Evolutionary conservation across 2,797 vertebrate species (phyloP).

Genomic region (Apogon talboti): DNA sequence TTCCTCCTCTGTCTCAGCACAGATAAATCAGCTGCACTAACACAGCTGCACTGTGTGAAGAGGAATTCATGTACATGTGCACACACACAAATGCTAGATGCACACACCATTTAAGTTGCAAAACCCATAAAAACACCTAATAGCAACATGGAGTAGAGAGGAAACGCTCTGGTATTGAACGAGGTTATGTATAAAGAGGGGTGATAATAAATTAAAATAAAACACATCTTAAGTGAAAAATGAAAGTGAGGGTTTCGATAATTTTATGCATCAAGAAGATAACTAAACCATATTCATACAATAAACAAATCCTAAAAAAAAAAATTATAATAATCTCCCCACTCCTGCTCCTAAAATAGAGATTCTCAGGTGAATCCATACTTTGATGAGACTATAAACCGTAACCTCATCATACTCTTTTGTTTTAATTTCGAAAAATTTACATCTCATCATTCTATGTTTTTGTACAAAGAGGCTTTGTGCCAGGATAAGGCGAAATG

Average conservation of each 20-base stretch:
- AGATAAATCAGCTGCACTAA: conserved; percentile 85
- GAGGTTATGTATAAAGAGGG: conserved; percentile 38
- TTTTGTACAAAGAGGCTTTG: conserved; percentile 27
- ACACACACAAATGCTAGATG: conserved; percentile 27
- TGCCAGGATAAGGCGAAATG: conserved; percentile 31
- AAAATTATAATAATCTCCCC: background rate
- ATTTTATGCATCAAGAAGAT: conserved; percentile 14
- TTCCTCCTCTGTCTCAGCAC: conserved; percentile 81
- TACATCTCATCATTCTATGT: conserved; percentile 58
- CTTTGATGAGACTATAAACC: background rate
- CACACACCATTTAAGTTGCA: conserved; percentile 49
- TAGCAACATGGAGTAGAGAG: conserved; percentile 28
- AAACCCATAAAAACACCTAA: conserved; percentile 51
- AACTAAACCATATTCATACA: background rate
- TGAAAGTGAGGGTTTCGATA: conserved; percentile 5
- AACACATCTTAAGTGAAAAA: conserved; percentile 4
- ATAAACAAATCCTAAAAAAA: no score
- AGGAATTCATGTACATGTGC: conserved; percentile 29
- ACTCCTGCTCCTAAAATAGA: no score
- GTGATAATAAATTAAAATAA: conserved; percentile 27
- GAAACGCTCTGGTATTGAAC: conserved; percentile 49
- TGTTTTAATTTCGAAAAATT: conserved; percentile 31
- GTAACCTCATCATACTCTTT: no score
- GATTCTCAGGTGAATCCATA: background rate
- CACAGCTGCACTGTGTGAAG: conserved; percentile 71